Evolutionary conservation across 2,113 vertebrate species (phyloP), one percentile per base, ranked within the genome.

Genomic region (Stictonetta naevosa): DNA sequence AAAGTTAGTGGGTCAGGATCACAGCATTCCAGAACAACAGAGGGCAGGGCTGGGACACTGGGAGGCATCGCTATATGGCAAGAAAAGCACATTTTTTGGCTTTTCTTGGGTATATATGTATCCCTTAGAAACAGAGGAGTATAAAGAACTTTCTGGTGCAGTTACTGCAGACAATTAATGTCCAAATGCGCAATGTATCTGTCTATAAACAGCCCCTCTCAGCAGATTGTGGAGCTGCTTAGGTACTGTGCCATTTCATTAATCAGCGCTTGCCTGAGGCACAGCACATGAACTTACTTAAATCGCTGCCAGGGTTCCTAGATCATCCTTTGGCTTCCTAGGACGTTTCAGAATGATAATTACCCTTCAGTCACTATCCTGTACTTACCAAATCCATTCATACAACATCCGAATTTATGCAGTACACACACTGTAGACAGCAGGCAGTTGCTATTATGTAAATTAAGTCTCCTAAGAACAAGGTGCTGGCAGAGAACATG

Each of bases 231-330:
- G 78, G 34, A 63, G 92, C 83, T 68, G 86, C 73, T 53, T 28
- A 85, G 83, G 77, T 93, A 62, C 10, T 7, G 38, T 31, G 44
- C 86, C 63, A 29, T 92, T 91, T 46, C 94, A 84, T 92, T 84
- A 91, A 95, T 93, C 92, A 97, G 72, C 21, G 50, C 73, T 90
- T 83, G 95, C 94, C 93, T 28, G 74, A 95, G 94, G 96, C 92
- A 52, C 60, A 52, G 94, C 79, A 72, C 67, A 68, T 8, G 83
- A 94, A 90, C 69, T 75, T 33, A 52, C 88, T 68, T 40, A 67
- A 86, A 78, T 63, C 55, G 59, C 94, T 88, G 83, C 83, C 92
- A 91, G 95, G 44, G 64, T 90, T 90, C 86, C 95, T 88, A 50
- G 55, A 92, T 90, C 80, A 77, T 66, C 80, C 64, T 86, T 74